Base-by-base conservation (phyloP, 2,888 invertebrate species). In the Hylaea fasciaria region DNA sequence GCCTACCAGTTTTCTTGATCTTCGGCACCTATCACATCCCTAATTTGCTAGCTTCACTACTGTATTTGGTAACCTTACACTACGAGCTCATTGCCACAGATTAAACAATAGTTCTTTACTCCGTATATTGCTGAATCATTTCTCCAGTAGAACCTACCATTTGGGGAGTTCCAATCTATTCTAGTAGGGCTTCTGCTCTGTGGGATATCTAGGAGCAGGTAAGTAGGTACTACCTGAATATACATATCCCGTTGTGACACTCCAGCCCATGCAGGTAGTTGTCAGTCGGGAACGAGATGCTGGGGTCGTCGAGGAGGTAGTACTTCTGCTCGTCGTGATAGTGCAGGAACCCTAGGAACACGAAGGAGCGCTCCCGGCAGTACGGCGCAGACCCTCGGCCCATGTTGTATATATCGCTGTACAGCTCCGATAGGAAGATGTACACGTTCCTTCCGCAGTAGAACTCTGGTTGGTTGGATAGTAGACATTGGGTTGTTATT, bases 371-470 rank as follows among this genome's bases (percentile, higher is more conserved):
- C 46, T 88, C 91, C 62, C 82, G 85, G 79, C 91, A 92, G 70
- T 87, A 91, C 0, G 91, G 91, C 1, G 91, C 83, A 0, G 78
- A 57, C 0, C 91, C 90, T 3, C 73, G 75, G 0, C 91, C 92
- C 85, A 91, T 88, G 64, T 81, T 77, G 73, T 91, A 91, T 14
- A 92, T 89, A 47, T 92, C 92, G 35, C 87, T 90, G 80, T 91
- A 92, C 0, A 87, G 61, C 67, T 91, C 90, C 0, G 91, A 91
- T 1, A 87, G 35, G 68, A 92, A 91, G 9, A 92, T 76, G 74
- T 92, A 92, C 0, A 91, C 88, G 71, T 92, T 91, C 64, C 85
- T 90, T 5, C 91, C 91, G 72, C 91, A 92, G 76, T 90, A 91
- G 76, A 73, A 92, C 57, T 91, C 91, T 92, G 79, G 1, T 74